A percentile compares a stretch with the other conserved stretches of the same genome.
Conservation (phyloP, 2,888 invertebrate species). For the Eupithecia inturbata region DNA sequence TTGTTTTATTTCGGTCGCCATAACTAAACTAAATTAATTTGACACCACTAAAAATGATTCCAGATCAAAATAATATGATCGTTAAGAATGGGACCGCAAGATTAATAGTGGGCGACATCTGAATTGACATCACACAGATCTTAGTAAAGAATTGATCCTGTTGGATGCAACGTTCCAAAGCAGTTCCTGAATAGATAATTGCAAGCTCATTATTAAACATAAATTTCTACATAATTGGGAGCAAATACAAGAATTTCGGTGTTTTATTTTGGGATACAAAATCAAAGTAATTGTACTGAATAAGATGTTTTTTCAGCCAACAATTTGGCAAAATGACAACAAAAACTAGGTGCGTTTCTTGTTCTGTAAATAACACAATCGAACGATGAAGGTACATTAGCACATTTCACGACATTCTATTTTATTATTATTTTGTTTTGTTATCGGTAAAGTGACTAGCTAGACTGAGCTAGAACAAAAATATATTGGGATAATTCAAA, state of each 20-base stretch:
- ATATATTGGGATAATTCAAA: background rate
- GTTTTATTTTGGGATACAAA: background rate
- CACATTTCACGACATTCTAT: background rate
- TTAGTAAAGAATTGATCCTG: background rate
- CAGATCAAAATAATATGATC: too few relatives aligned
- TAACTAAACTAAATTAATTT: too few relatives aligned
- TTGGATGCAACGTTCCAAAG: background rate
- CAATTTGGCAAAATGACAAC: slow-evolving; percentile 15
- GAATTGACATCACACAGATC: too few relatives aligned
- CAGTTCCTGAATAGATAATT: background rate
- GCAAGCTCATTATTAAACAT: background rate
- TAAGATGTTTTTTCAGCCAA: slow-evolving; percentile 7
- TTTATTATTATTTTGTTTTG: background rate
- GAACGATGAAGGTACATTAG: background rate
- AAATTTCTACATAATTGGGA: background rate
- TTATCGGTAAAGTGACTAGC: background rate
- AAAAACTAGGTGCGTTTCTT: slow-evolving; percentile 9
- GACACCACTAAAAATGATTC: too few relatives aligned
- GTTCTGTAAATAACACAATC: background rate
- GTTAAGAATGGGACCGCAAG: too few relatives aligned
- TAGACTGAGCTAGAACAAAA: background rate
- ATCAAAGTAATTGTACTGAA: slow-evolving; percentile 2
- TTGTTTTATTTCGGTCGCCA: too few relatives aligned
- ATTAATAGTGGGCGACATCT: too few relatives aligned
- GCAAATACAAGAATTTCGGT: background rate